Evolutionary conservation across 2,797 vertebrate genomes (phyloP), one percentile per base, ranked within the genome.

Genomic region (Muscicapa comitata): DNA sequence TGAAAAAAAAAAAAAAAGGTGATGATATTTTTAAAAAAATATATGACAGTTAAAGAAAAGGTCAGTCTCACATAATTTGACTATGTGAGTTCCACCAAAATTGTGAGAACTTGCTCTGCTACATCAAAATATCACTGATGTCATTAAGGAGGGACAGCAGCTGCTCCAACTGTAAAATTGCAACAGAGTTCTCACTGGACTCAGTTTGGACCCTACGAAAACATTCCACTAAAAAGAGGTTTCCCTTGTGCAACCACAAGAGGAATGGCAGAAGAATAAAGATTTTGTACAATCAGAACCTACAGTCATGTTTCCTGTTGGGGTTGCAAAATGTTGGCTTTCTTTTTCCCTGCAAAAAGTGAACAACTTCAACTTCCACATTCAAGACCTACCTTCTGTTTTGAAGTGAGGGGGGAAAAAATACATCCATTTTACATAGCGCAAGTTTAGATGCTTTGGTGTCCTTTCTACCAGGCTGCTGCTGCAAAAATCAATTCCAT

Each of bases 131-230:
- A 9, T 54, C 67, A 71, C 19, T 85, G 63, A 84, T 48, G 18
- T 92, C 51, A 86, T 71, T 55, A 86, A 84, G 63, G 35, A 88
- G 51, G 26, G n/a, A 57, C 3, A 1, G 45, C 57, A 95, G 83
- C 83, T 93, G 77, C 74, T 94, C 43, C 80, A 93, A 82, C 45
- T 78, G 79, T 74, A 88, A 85, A 88, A 95, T 84, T 95, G 86
- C 86, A 93, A 79, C 74, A 96, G 79, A 92, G 21, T 55, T 35
- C 48, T 38, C 13, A 12, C 18, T 68, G 63, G 80, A 94, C 58
- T 90, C 55, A 45, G 43, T 73, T 63, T 59, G 17, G 70, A 70
- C 83, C 51, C 83, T 76, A 73, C 66, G 61, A 85, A 95, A 93
- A 63, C 77, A 92, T 95, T 93, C 86, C 88, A 67, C 26, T 54